These are phyloP conservation scores for Ellobium chinense DNA, from an alignment of 2,888 invertebrate genomes.

Conservation along the genomic window DNA sequence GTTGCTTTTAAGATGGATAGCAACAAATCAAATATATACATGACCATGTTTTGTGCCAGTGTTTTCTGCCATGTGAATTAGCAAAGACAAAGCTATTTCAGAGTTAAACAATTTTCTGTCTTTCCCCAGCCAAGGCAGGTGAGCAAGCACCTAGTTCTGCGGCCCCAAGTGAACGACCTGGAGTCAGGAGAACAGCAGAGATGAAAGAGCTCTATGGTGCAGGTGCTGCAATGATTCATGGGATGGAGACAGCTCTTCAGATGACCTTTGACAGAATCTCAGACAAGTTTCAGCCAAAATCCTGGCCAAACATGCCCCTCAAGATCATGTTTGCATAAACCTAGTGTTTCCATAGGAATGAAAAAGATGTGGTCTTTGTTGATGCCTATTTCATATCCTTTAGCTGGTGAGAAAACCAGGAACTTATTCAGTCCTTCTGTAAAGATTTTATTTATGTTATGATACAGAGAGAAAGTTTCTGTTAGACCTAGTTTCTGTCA, in stretches of 20 bases:
- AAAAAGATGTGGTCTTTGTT: too few relatives aligned
- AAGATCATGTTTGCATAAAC: conserved; percentile 76
- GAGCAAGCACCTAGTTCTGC: conserved; percentile 53
- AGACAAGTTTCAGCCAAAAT: conserved; percentile 83
- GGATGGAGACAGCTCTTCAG: conserved; percentile 87
- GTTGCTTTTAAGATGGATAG: too few relatives aligned
- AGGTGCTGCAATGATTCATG: conserved; percentile 84
- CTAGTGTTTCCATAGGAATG: too few relatives aligned
- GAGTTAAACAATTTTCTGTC: too few relatives aligned
- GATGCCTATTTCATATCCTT: too few relatives aligned
- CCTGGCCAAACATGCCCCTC: conserved; percentile 88
- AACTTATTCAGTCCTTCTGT: not conserved
- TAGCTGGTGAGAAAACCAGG: not conserved
- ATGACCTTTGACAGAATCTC: conserved; percentile 84
- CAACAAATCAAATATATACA: too few relatives aligned
- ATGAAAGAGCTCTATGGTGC: conserved; percentile 83
- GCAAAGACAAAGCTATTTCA: too few relatives aligned
- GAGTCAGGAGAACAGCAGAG: conserved; percentile 69
- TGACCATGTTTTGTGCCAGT: too few relatives aligned
- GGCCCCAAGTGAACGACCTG: conserved; percentile 75
- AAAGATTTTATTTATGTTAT: too few relatives aligned
- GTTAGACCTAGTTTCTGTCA: too few relatives aligned
- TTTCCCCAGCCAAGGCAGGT: conserved; percentile 1
- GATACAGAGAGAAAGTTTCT: too few relatives aligned
- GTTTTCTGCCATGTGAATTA: too few relatives aligned